Conservation (phyloP, 1,140 invertebrate species). For the Lasioglossum albipes region DNA sequence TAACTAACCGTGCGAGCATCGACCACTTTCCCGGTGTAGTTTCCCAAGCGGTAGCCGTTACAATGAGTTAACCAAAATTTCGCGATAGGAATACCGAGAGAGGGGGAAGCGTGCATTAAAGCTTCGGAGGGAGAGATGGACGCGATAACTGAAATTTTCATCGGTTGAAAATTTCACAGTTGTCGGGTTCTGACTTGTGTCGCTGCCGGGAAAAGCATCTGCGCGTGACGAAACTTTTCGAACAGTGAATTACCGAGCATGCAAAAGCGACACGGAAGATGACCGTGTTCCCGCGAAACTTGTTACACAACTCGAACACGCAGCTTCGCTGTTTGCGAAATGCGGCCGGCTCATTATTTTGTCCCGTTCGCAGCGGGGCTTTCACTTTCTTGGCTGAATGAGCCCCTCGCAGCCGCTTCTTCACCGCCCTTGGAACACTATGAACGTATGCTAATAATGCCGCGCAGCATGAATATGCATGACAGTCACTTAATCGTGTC, state of each 20-base stretch:
- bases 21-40: slow-evolving; percentile 13
- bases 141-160: slow-evolving; percentile 47
- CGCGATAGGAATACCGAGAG: not conserved
- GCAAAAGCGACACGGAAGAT: too few relatives aligned
- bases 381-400: slow-evolving; percentile 32
- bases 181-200: not conserved
- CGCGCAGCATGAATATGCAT: slow-evolving; percentile 34
- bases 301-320: too few relatives aligned
- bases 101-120: not conserved
- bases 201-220: slow-evolving; percentile 21
- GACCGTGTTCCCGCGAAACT: too few relatives aligned
- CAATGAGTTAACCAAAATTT: slow-evolving; percentile 39
- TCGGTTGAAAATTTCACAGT: slow-evolving; percentile 34
- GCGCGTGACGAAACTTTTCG: not conserved
- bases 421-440: slow-evolving; percentile 2
- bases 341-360: not conserved
- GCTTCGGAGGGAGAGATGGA: not conserved
- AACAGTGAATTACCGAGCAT: not conserved
- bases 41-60: slow-evolving; percentile 21
- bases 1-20: slow-evolving; percentile 18
- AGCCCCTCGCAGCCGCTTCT: slow-evolving; percentile 5
- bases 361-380: not conserved
- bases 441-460: slow-evolving; percentile 19
- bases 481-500: slow-evolving; percentile 23
- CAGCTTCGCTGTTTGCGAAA: not conserved